Base-by-base conservation (phyloP, 2,797 vertebrate genomes). In the Fratercula arctica region DNA sequence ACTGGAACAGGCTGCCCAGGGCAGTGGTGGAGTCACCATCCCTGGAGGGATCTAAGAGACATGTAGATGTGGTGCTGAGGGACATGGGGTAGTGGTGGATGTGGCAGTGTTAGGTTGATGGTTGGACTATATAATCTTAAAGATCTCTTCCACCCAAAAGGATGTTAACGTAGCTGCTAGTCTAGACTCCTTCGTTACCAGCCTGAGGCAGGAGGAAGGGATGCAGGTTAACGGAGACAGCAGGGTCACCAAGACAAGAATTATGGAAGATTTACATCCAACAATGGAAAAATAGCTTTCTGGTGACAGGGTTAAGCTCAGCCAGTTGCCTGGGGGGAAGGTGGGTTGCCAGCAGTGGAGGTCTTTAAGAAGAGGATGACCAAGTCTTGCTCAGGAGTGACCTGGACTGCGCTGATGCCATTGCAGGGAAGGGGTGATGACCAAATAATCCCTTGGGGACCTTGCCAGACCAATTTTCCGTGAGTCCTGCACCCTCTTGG, bases 241-340 rank as follows among this genome's bases (percentile, higher is more conserved):
- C 53, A 60, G 46, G 37, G 29, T 51, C 37, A 29, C 12, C 60
- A 56, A 37, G 26, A 50, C 21, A 50, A 57, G 67, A 59, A 48
- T 60, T 67, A 67, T 3, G 5, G 39, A 16, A 80, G 61, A 68
- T 68, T 67, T 46, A 68, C 4, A 7, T 54, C 35, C 9, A 4
- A 68, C 25, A 61, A 68, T 0, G 6, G 61, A 33, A 43, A 43
- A 79, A 59, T 17, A 14, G 2, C 17, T 61, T 85, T 54, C 31
- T 74, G 46, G 21, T 28, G 54, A 25, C 25, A 46, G 60, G 39
- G 18, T 54, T 2, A 53, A 60, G 39, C 67, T 67, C n/a, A 26
- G n/a, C 5, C 51, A 66, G 45, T 24, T 1, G 2, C 37, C 33
- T 4, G 0, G 4, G 5, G 15, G n/a, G 29, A 31, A 61, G 63